Evolutionary conservation across 1,140 invertebrate species (phyloP).

Genomic region (Globodera rostochiensis): DNA sequence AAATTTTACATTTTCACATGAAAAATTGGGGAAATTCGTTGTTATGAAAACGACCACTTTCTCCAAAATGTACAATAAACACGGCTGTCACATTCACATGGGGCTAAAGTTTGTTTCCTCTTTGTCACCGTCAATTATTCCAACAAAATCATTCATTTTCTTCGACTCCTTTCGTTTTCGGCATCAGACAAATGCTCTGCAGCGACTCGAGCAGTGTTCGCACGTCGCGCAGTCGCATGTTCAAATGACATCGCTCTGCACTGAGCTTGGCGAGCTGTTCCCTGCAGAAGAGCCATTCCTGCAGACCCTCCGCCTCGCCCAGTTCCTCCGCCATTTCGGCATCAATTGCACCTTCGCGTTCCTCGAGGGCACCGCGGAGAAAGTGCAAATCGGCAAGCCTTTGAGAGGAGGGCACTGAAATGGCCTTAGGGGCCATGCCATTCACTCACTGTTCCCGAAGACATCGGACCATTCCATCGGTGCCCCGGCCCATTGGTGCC

Average conservation of each 20-base stretch:
- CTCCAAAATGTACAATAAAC: too few species aligned
- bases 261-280: conserved; percentile 20
- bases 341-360: conserved; percentile 15
- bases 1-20: too few species aligned
- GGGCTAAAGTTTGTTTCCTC: too few species aligned
- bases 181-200: conserved; percentile 14
- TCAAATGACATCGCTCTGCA: conserved; percentile 7
- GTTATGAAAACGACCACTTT: too few species aligned
- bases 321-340: conserved; percentile 20
- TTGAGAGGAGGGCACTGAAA: neutral
- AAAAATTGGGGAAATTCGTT: too few species aligned
- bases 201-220: conserved; percentile 16
- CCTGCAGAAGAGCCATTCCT: conserved; percentile 27
- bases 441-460: conserved; percentile 17
- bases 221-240: conserved; percentile 17
- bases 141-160: neutral
- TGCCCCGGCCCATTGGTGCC: neutral
- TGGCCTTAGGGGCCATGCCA: neutral
- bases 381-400: conserved; percentile 17
- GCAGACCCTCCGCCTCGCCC: conserved; percentile 11
- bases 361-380: conserved; percentile 3
- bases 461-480: neutral
- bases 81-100: too few species aligned
- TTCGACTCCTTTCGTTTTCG: neutral
- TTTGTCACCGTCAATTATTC: neutral